A percentile compares a stretch with the other conserved stretches of the same genome.
These are phyloP conservation scores for Idaea straminata DNA, from an alignment of 2,888 invertebrate genomes.

Conservation along the genomic window DNA sequence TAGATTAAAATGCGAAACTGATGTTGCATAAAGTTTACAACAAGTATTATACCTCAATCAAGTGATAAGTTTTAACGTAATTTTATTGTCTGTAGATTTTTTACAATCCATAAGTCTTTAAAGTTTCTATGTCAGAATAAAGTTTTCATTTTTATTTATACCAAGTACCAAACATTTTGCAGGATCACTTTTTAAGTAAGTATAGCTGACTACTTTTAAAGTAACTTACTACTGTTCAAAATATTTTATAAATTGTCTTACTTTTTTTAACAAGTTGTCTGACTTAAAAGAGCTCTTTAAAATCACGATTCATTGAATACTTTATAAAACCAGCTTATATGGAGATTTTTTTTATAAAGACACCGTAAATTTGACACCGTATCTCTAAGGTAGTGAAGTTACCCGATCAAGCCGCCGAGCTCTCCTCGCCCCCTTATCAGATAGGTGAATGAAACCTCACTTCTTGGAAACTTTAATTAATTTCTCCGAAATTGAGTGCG, in stretches of 20 bases:
- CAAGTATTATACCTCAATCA: too few species aligned
- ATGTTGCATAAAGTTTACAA: too few species aligned
- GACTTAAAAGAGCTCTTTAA: not conserved
- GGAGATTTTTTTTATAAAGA: constrained; percentile 7
- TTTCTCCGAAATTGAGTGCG: constrained; percentile 63
- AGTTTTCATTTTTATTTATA: too few species aligned
- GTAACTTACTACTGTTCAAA: constrained; percentile 13
- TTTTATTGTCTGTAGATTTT: too few species aligned
- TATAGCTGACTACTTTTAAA: not conserved
- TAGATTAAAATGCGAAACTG: too few species aligned
- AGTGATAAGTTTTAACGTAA: too few species aligned
- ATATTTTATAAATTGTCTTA: constrained; percentile 40
- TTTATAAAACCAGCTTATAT: not conserved
- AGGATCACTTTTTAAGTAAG: too few species aligned
- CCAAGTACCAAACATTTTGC: too few species aligned
- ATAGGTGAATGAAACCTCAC: constrained; percentile 57
- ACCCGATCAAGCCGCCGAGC: constrained; percentile 26
- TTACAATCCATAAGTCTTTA: too few species aligned
- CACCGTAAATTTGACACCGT: constrained; percentile 42
- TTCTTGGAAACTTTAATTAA: constrained; percentile 69
- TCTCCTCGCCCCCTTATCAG: constrained; percentile 45
- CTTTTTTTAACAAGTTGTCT: constrained; percentile 45
- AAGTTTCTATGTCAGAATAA: too few species aligned
- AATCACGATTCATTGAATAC: not conserved
- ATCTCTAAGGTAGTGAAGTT: constrained; percentile 32